Evolutionary conservation across 2,797 vertebrate genomes (phyloP).

Genomic region (Hybognathus amarus): DNA sequence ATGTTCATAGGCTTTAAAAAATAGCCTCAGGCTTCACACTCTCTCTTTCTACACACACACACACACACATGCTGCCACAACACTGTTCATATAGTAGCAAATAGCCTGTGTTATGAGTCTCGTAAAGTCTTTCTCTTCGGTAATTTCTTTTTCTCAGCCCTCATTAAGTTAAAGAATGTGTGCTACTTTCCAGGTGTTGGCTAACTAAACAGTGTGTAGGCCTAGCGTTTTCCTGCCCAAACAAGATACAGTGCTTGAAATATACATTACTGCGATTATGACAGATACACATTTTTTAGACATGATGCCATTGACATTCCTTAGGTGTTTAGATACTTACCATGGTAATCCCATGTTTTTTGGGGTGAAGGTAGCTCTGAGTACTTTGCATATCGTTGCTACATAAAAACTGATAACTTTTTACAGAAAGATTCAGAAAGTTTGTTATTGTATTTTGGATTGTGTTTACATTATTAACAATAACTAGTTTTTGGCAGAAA

Average conservation of each 20-base stretch:
- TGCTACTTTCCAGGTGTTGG: slow-evolving; percentile 34
- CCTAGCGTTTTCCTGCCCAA: slow-evolving; percentile 27
- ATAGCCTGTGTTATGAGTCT: slow-evolving; percentile 71
- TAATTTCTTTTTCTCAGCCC: slow-evolving; percentile 72
- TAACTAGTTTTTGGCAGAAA: background rate
- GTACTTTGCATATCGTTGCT: no score
- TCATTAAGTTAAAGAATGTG: slow-evolving; percentile 68
- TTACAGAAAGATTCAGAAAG: background rate
- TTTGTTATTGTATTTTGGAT: background rate
- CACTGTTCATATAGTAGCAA: slow-evolving; percentile 68
- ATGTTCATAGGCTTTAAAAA: slow-evolving; percentile 46
- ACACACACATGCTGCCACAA: slow-evolving; percentile 52
- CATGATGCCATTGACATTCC: background rate
- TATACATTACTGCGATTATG: background rate
- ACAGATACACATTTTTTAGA: background rate
- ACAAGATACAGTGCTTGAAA: background rate
- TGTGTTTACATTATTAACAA: background rate
- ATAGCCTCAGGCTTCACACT: slow-evolving; percentile 49
- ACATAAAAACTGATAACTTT: background rate
- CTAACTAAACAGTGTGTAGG: slow-evolving; percentile 32
- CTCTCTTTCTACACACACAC: background rate
- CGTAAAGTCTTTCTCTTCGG: slow-evolving; percentile 73
- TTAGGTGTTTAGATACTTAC: background rate
- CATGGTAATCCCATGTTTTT: background rate
- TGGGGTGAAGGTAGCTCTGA: background rate